Conservation (phyloP, 2,888 invertebrate genomes). For the Eretmocerus hayati region DNA sequence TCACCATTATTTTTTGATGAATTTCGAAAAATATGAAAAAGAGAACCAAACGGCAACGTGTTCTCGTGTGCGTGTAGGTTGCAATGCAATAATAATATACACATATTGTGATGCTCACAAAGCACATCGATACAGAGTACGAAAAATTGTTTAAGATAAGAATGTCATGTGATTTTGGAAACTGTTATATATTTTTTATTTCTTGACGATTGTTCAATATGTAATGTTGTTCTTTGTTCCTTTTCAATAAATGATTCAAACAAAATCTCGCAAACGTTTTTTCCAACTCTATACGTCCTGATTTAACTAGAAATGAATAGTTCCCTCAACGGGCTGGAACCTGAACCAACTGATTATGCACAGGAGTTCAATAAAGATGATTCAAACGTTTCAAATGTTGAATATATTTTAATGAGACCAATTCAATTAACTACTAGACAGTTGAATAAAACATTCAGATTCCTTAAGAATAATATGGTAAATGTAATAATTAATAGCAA, state of each 20-base stretch:
- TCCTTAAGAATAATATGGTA: too few species aligned
- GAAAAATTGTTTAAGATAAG: conserved; percentile 40
- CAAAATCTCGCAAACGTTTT: too few species aligned
- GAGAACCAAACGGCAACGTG: conserved; percentile 27
- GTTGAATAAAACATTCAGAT: background rate
- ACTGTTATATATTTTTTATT: conserved; percentile 48
- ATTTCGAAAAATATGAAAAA: conserved; percentile 21
- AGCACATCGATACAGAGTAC: conserved; percentile 42
- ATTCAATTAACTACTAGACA: background rate
- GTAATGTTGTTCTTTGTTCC: conserved; percentile 47
- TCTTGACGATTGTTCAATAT: conserved; percentile 46
- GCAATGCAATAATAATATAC: conserved; percentile 44
- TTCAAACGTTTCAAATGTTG: too few species aligned
- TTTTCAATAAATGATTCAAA: conserved; percentile 44
- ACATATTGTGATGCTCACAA: conserved; percentile 45
- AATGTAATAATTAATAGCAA: too few species aligned
- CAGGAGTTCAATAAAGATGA: too few species aligned
- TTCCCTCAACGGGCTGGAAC: too few species aligned
- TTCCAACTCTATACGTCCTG: too few species aligned
- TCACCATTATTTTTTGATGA: background rate
- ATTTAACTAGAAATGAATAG: too few species aligned
- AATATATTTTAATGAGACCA: too few species aligned
- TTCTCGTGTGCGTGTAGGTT: conserved; percentile 43
- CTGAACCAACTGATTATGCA: too few species aligned
- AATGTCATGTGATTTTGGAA: conserved; percentile 47